Evolutionary conservation across 2,888 invertebrate genomes (phyloP).

Genomic region (Gastracanthus pulcherrimus): DNA sequence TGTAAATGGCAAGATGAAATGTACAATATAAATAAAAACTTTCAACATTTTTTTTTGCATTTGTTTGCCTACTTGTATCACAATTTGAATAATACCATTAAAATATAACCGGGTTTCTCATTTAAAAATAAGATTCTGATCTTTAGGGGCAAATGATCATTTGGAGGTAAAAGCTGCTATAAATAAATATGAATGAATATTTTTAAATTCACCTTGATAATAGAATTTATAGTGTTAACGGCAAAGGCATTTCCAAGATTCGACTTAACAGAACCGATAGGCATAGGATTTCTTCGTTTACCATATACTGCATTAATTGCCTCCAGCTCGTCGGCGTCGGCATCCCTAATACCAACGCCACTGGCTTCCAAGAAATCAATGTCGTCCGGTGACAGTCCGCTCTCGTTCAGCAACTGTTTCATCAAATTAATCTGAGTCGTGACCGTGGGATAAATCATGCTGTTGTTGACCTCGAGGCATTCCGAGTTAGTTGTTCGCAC

Average conservation of each 20-base stretch:
- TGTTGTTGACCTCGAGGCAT: not conserved
- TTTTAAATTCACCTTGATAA: conserved; percentile 56
- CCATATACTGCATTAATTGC: conserved; percentile 61
- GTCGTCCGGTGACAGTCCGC: conserved; percentile 56
- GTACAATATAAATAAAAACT: too few species aligned
- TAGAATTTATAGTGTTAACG: conserved; percentile 39
- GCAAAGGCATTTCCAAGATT: conserved; percentile 58
- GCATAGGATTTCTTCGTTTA: conserved; percentile 57
- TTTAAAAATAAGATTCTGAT: too few species aligned
- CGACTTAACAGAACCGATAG: conserved; percentile 62
- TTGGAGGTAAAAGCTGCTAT: too few species aligned
- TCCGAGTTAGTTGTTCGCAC: conserved; percentile 79
- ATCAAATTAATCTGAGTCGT: conserved; percentile 55
- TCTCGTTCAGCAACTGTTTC: conserved; percentile 52
- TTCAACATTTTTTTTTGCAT: too few species aligned
- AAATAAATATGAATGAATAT: too few species aligned
- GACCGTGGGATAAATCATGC: not conserved
- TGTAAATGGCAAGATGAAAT: too few species aligned
- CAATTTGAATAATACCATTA: too few species aligned
- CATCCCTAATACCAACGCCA: conserved; percentile 81
- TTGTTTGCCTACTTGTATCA: too few species aligned
- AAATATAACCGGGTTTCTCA: too few species aligned
- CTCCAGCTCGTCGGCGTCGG: conserved; percentile 65
- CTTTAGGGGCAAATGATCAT: too few species aligned
- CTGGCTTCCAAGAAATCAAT: conserved; percentile 69